Evolutionary conservation across 1,140 invertebrate species (phyloP).

Genomic region (Coenobita brevimanus): DNA sequence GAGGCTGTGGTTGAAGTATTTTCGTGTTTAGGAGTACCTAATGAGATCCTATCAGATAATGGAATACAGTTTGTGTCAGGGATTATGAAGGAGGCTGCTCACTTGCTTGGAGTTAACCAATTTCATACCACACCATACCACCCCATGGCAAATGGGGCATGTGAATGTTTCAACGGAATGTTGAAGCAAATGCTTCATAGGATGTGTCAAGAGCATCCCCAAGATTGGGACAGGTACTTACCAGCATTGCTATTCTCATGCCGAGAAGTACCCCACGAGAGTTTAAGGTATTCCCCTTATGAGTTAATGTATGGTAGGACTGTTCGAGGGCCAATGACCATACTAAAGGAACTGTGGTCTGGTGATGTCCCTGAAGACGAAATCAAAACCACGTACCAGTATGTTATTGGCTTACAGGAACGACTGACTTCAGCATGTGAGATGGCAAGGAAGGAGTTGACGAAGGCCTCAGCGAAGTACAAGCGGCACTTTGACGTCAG

Average conservation of each 20-base stretch:
- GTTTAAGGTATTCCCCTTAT: not conserved
- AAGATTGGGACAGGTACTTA: not conserved
- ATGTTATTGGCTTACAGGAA: not conserved
- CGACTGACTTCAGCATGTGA: not conserved
- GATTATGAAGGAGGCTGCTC: no score
- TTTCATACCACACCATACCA: no score
- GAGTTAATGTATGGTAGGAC: not conserved
- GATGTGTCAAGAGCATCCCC: not conserved
- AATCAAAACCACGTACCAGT: not conserved
- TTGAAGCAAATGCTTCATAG: not conserved
- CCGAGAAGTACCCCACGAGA: not conserved
- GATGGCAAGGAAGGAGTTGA: not conserved
- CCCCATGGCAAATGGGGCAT: no score
- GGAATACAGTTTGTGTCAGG: no score
- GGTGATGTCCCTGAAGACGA: not conserved
- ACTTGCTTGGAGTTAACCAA: no score
- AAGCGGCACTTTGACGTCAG: not conserved
- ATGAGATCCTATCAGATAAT: no score
- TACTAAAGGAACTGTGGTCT: not conserved
- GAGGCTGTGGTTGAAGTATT: no score
- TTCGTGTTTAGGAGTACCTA: no score
- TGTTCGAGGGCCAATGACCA: not conserved
- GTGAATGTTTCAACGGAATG: not conserved
- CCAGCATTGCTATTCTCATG: not conserved
- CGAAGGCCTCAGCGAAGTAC: not conserved